Base-by-base conservation (phyloP, 2,888 invertebrate genomes). In the Erynnis tages region DNA sequence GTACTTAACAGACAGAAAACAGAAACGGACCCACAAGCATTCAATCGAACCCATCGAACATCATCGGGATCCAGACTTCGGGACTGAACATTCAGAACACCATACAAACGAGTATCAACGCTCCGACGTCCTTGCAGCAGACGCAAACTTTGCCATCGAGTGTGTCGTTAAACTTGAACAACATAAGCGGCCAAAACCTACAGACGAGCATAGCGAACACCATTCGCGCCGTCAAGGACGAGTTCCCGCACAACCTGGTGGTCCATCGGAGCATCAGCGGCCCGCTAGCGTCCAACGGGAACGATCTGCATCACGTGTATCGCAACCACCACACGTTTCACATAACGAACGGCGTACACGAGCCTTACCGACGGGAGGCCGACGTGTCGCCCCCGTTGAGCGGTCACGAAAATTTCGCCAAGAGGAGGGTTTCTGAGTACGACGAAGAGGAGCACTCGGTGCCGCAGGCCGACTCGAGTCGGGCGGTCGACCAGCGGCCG, bases 201-300 rank as follows among this genome's bases (percentile, higher is more conserved):
- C 83, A 82, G 47, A 79, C 77, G 0, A 82, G 73, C 49, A 76
- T 79, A 32, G 73, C 79, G 0, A 85, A 81, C 56, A 71, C 68
- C 1, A 76, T 84, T 1, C 67, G 82, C 1, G 77, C 45, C 37
- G 35, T 30, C 0, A 84, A 69, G 13, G 71, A 80, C 53, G 85
- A 87, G 4, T 60, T 76, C 1, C 82, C 87, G 0, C 89, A 87
- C 62, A 87, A 88, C 37, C 54, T 89, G 3, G 82, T 88, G 0
- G 65, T 88, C 0, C 85, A 84, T 6, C 58, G 83, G 43, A 69
- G 63, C 37, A 66, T 77, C 47, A 69, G 63, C 37, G 66, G 77
- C 47, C 43, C 37, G 23, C 7, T 45, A 2, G 73, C 79, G 0
- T 68, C 80, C 0, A 82, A 85, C 58, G 91, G 91, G 2, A 79